These are phyloP conservation scores for Porphyrio hochstetteri DNA, from an alignment of 2,113 vertebrate genomes.

Conservation along the genomic window DNA sequence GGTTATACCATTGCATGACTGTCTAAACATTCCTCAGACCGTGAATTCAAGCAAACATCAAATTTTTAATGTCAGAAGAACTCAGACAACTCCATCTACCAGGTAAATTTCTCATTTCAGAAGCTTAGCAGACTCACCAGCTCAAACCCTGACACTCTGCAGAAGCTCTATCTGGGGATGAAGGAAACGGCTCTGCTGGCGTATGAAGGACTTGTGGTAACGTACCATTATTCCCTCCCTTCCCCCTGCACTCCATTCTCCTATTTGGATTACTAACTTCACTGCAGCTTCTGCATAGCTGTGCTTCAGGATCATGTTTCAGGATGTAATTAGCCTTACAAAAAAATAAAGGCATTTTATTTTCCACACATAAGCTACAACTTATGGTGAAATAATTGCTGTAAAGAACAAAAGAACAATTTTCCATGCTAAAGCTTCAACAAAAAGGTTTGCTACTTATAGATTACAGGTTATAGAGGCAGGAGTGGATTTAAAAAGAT, in stretches of 20 bases:
- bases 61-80: constrained; percentile 17
- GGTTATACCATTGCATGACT: constrained; percentile 34
- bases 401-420: constrained; percentile 26
- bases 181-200: constrained; percentile 61
- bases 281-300: constrained; percentile 10
- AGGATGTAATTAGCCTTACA: constrained; percentile 58
- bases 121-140: constrained; percentile 47
- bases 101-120: constrained; percentile 63
- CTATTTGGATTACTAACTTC: constrained; percentile 12
- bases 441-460: not conserved
- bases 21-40: not conserved
- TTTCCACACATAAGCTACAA: constrained; percentile 60
- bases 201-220: constrained; percentile 65
- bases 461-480: not conserved
- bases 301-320: constrained; percentile 55
- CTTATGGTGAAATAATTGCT: constrained; percentile 50
- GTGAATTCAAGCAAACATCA: not conserved
- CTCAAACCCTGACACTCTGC: constrained; percentile 18
- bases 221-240: constrained; percentile 13
- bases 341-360: constrained; percentile 45
- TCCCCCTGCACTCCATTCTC: not conserved
- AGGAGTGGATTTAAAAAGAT: not conserved
- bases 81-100: constrained; percentile 25
- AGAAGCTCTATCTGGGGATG: constrained; percentile 28
- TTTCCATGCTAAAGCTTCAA: not conserved